Base-by-base conservation (phyloP, 2,888 invertebrate genomes). In the Erynnis tages region DNA sequence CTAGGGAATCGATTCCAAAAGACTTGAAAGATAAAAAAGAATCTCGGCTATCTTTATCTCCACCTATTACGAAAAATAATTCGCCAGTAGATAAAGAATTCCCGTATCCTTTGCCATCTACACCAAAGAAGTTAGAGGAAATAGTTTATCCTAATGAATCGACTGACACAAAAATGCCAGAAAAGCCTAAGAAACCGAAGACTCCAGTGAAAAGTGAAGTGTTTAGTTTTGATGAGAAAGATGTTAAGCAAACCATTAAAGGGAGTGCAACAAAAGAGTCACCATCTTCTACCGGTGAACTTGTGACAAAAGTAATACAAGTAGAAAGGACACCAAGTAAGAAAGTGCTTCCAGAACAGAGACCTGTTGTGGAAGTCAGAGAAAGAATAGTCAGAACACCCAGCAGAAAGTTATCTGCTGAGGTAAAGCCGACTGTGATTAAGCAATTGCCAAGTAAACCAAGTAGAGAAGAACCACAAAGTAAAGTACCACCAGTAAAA, bases 311-410 rank as follows among this genome's bases (percentile, higher is more conserved):
- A 69, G 81, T 89, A 1, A 84, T 88, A 56, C 82, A 88, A 71
- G 64, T 89, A 32, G 89, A 89, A 70, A 71, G 89, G 61, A 79
- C 83, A 1, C 88, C 89, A 0, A 89, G 89, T 58, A 85, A 69
- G 66, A 89, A 85, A 60, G 32, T 85, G 14, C 32, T 67, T 38
- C 63, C 72, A 34, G 87, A 89, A 23, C 81, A 76, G 58, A 88
- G 79, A 56, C 87, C 89, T 5, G 63, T 60, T 1, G 84, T 88
- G 2, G 85, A 86, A 78, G 60, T 87, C 37, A 74, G 88, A 56
- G 83, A 86, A 67, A 73, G 88, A 56, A 75, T 89, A 53, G 84
- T 86, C 2, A 75, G 88, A 61, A 89, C 89, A 56, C 88, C 89
- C 4, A 89, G 89, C 58, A 79, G 75, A 62, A 88, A 83, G 67